Evolutionary conservation across 2,113 vertebrate genomes (phyloP).

Genomic region (Clarias gariepinus): DNA sequence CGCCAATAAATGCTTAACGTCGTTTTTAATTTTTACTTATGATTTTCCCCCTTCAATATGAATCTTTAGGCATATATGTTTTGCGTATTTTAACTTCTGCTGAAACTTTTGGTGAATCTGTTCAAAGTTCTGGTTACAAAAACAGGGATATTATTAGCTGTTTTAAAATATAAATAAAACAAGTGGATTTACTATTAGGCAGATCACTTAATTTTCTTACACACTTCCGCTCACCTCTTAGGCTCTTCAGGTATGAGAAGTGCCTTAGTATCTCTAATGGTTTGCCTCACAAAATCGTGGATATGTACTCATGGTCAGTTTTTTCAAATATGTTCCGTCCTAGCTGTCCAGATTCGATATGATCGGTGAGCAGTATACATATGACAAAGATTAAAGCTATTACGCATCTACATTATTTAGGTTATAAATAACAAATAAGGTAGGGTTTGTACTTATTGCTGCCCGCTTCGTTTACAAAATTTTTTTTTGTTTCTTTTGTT

Average conservation of each 20-base stretch:
- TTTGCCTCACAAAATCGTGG: not conserved
- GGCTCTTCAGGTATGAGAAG: not conserved
- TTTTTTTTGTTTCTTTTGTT: constrained; percentile 20
- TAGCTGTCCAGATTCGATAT: not conserved
- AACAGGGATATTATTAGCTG: not conserved
- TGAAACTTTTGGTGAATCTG: not conserved
- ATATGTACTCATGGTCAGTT: not conserved
- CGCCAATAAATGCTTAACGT: not conserved
- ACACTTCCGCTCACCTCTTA: not conserved
- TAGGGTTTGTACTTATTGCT: not conserved
- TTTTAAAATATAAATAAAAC: not conserved
- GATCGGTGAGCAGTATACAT: not conserved
- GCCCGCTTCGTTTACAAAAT: too few relatives aligned
- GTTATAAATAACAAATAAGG: not conserved
- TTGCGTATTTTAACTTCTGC: not conserved
- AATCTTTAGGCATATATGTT: not conserved
- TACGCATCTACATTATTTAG: not conserved
- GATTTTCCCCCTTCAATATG: too few relatives aligned
- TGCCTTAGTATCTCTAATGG: not conserved
- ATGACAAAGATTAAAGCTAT: not conserved
- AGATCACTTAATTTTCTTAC: not conserved
- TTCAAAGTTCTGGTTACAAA: not conserved
- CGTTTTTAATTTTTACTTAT: not conserved
- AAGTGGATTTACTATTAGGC: not conserved
- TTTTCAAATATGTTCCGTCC: not conserved